Base-by-base conservation (phyloP, 2,888 invertebrate genomes). In the Acronicta psi region DNA sequence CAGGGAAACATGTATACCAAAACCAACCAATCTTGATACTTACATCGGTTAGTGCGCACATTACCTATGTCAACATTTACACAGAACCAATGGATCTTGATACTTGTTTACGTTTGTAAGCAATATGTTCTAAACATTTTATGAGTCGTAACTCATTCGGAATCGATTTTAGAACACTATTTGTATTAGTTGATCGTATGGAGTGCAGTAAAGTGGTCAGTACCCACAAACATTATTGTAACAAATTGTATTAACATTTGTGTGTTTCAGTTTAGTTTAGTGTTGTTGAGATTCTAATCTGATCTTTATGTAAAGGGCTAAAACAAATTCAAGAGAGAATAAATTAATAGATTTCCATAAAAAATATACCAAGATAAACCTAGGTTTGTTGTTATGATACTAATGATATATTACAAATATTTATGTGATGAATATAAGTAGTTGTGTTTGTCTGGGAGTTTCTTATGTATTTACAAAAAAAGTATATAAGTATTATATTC, bases 141-240 rank as follows among this genome's bases (percentile, higher is more conserved):
- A 47, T 47, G 47, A 38, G 37, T 37, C 37, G 23, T 47, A 47
- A 47, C 36, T 37, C 47, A 37, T 2, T 16, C 10, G 46, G 16
- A 44, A 36, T 47, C 37, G 18, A 16, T 37, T 20, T 37, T 37
- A 10, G 37, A 14, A 47, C 16, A 37, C 23, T 25, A 29, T 37
- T 36, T 47, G 37, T 11, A 36, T 38, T 23, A 47, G 23, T 37
- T 10, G 1, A 36, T 20, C 9, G 44, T 7, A 31, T 31, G 17
- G 17, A 44, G 31, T 31, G 37, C 11, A 16, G 11, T 37, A 37
- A 47, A 47, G 23, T 25, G 47, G 20, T 13, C 18, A 36, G 36
- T 23, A 16, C n/a, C n/a, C n/a, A n/a, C 7, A 9, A 18, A 34
- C 14, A 37, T 31, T 36, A 46, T 14, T 14, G 31, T 31, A 41